Base-by-base conservation (phyloP, 2,888 invertebrate species). In the Lumbricus terrestris region DNA sequence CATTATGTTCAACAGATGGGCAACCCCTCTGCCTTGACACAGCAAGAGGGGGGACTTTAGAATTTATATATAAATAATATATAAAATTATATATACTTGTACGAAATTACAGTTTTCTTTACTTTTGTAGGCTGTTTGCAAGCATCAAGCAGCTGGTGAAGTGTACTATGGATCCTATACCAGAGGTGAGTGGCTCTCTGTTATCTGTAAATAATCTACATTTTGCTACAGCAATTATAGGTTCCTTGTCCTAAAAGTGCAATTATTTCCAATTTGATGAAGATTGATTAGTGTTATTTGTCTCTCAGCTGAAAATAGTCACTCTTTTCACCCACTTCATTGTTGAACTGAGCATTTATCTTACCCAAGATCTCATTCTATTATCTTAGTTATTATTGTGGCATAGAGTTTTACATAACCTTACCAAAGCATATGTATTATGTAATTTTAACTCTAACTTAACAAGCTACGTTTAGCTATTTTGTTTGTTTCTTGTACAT, bases 111-210 rank as follows among this genome's bases (percentile, higher is more conserved):
- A 69, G 69, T 69, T 3, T 69, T 8, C n/a, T 69, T 69, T 69
- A 23, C 69, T n/a, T 38, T 88, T 38, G 40, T 35, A 85, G 85
- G 85, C 85, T 85, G 23, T 85, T 35, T 6, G 85, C 85, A 34
- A 85, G 85, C 85, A 85, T 85, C 37, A 85, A 23, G 85, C 85
- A 85, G 85, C 37, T 85, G 85, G 0, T 85, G 23, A 85, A 85
- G 34, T 85, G 85, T 35, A 85, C 85, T 35, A 23, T 85, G 34
- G 85, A 85, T 85, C 85, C 85, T 23, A 85, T 85, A 85, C 85
- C 85, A 35, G 85, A 85, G 85, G 85, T 15, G 23, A 35, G 85
- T 85, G 69, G 69, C 69, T 69, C 54, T 54, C 23, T 29, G 29
- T 54, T 54, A 54, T 29, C 69, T 16, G 69, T n/a, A n/a, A n/a